Conservation (phyloP, 2,888 invertebrate species). For the Folsomia manolachei region DNA sequence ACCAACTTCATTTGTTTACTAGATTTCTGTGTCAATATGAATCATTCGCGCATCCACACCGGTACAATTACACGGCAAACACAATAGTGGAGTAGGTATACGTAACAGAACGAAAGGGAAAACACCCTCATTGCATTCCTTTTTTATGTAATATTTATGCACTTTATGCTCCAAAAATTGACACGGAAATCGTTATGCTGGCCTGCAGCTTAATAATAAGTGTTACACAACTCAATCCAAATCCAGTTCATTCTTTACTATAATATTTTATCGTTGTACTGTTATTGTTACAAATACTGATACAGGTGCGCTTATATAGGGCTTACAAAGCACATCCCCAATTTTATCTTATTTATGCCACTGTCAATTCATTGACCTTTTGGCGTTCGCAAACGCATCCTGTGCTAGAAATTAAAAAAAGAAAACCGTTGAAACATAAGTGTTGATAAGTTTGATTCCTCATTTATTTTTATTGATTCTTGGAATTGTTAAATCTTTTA, state of each 20-base stretch:
- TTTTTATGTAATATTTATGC: conserved; percentile 15
- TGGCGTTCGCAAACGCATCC: too few species aligned
- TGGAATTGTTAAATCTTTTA: too few species aligned
- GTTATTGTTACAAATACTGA: too few species aligned
- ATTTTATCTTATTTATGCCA: background rate
- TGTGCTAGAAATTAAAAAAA: too few species aligned
- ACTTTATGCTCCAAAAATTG: conserved; percentile 21
- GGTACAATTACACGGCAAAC: too few species aligned
- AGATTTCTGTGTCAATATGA: conserved; percentile 7
- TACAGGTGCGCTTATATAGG: background rate
- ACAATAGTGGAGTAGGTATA: background rate
- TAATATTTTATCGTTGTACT: background rate
- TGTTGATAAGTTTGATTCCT: too few species aligned
- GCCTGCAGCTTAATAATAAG: background rate
- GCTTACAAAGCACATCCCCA: background rate
- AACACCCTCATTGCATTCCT: conserved; percentile 20
- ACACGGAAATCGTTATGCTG: conserved; percentile 15
- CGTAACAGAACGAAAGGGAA: conserved; percentile 11
- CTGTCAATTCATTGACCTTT: background rate
- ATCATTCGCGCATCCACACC: background rate
- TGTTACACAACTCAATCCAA: background rate
- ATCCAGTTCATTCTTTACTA: background rate
- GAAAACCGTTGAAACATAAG: too few species aligned
- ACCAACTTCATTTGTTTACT: background rate
- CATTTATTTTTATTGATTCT: too few species aligned